Base-by-base conservation (phyloP, 2,797 vertebrate genomes). In the Sibirionetta formosa region DNA sequence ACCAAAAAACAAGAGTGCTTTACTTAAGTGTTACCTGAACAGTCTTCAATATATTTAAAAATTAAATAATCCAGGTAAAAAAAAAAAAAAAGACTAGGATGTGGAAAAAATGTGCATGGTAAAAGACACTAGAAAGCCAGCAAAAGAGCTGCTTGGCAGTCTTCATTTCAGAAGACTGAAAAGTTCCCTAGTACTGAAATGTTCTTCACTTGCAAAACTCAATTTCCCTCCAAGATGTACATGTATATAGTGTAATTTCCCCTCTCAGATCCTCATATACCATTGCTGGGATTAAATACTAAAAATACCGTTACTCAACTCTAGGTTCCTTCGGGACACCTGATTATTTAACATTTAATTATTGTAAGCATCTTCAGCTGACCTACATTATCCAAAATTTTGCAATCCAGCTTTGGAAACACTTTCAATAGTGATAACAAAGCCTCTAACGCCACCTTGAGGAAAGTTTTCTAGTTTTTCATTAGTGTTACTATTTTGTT, bases 311-410 rank as follows among this genome's bases (percentile, higher is more conserved):
- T 36, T 82, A 77, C 38, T 90, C 8, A 93, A 23, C 23, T 75
- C 70, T 13, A 78, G 3, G 8, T 51, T 95, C 72, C 50, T 72
- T 35, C 35, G 29, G 68, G 63, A 92, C n/a, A 87, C 33, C 20
- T 75, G 17, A 82, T 63, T 48, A 48, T 13, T 77, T 80, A 29
- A 18, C 5, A 77, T 87, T 79, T 38, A 61, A 77, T 58, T 85
- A 89, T 4, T 19, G 7, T 33, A 95, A 61, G 14, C 19, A 38
- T 94, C 65, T 65, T 84, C 78, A 78, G n/a, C 36, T 83, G 54
- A 64, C 31, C 3, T 9, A 5, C 7, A 15, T 27, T 89, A 31
- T 64, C 33, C 29, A 48, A 40, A 79, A 51, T 77, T 91, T 24
- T 82, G 61, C 42, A 82, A 82, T 65, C 14, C 60, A 64, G 17